Percentiles rank a stretch among this genome's conserved stretches.
Evolutionary conservation across 2,113 vertebrate genomes (phyloP).

Genomic region (Pampusana beccarii): DNA sequence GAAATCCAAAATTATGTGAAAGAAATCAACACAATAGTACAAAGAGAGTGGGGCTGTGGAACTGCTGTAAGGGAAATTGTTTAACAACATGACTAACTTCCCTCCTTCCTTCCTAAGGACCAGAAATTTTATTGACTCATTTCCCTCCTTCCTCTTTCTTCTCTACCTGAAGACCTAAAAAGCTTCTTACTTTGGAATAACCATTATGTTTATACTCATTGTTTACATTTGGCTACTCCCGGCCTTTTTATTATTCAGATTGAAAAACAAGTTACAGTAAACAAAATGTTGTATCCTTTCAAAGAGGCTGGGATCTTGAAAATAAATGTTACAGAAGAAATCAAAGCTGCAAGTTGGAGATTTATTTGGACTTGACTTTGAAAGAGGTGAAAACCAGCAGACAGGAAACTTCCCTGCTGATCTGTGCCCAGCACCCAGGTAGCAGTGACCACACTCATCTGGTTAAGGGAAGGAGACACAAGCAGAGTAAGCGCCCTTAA

Average conservation of each 20-base stretch:
- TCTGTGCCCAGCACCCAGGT: neutral
- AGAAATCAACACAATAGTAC: conserved; percentile 15
- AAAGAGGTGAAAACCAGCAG: neutral
- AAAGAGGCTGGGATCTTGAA: neutral
- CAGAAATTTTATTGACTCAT: conserved; percentile 56
- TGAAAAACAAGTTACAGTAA: conserved; percentile 29
- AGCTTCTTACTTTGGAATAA: conserved; percentile 29
- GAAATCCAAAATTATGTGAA: neutral
- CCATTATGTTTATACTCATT: conserved; percentile 19
- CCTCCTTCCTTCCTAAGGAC: conserved; percentile 57
- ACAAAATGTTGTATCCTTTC: neutral
- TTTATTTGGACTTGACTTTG: neutral
- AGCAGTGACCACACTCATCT: neutral
- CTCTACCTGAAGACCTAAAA: conserved; percentile 37
- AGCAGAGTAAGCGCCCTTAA: neutral
- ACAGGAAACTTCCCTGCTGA: neutral
- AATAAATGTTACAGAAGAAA: neutral
- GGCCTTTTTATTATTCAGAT: neutral
- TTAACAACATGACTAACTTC: conserved; percentile 65
- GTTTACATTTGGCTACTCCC: conserved; percentile 28
- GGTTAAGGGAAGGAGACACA: neutral
- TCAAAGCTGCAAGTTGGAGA: neutral
- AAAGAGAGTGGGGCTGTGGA: neutral
- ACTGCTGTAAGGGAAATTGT: conserved; percentile 40
- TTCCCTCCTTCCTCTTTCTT: conserved; percentile 66